A percentile compares a stretch with the other conserved stretches of the same genome.
Conservation (phyloP, 2,113 vertebrate genomes). For the Oxygymnocypris stewartii region DNA sequence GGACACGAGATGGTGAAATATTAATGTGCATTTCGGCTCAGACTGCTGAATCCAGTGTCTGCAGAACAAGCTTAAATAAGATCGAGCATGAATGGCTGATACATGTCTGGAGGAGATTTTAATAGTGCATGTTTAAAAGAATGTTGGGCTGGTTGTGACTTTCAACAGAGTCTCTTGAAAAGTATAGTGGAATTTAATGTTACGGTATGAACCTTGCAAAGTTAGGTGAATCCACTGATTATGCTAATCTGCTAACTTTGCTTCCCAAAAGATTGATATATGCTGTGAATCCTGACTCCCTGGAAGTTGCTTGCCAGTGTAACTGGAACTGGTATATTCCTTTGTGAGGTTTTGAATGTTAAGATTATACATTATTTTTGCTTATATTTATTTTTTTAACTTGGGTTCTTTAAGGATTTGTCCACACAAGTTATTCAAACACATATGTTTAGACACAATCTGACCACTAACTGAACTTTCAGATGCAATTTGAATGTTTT, state of each 20-base stretch:
- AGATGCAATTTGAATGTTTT: too few relatives aligned
- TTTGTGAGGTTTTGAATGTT: too few relatives aligned
- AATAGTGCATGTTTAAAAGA: constrained; percentile 50
- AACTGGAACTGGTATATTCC: too few relatives aligned
- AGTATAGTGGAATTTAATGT: constrained; percentile 49
- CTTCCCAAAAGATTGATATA: background rate
- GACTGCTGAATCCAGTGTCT: constrained; percentile 77
- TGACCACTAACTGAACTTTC: too few relatives aligned
- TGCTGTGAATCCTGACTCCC: background rate
- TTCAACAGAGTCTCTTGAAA: constrained; percentile 74
- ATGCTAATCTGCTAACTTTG: background rate
- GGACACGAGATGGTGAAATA: constrained; percentile 78
- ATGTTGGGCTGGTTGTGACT: constrained; percentile 67
- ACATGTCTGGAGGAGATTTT: constrained; percentile 59
- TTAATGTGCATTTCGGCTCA: constrained; percentile 76
- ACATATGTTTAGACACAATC: too few relatives aligned
- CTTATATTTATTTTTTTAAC: too few relatives aligned
- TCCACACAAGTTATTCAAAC: too few relatives aligned
- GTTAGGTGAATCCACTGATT: background rate
- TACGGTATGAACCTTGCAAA: background rate
- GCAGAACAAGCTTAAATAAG: constrained; percentile 77
- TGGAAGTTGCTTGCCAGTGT: background rate
- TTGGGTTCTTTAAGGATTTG: too few relatives aligned
- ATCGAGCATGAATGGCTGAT: constrained; percentile 77
- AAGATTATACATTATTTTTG: too few relatives aligned